Evolutionary conservation across 2,888 invertebrate genomes (phyloP), one percentile per base, ranked within the genome.

Genomic region (Nesidiocoris tenuis): DNA sequence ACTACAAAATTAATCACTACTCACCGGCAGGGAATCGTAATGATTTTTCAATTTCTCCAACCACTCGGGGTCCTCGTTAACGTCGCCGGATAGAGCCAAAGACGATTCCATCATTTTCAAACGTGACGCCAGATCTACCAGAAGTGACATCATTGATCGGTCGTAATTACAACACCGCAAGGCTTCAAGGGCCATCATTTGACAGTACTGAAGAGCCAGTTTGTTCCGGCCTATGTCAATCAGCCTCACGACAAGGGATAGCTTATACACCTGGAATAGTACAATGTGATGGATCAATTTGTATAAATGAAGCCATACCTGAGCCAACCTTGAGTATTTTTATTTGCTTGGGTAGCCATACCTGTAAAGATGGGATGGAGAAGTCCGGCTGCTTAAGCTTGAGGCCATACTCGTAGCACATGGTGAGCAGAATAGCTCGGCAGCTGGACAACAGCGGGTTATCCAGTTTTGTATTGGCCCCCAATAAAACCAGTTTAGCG

Each of bases 371-470:
- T 0, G 89, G 86, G 76, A 96, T 87, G 63, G 88, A 87, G 83
- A 90, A 93, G 72, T 88, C 87, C 21, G 89, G 88, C 82, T 91
- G 91, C 79, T 90, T 91, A 67, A 97, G 86, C 77, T 91, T 90
- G 79, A 92, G 88, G 2, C 96, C 96, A 83, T 95, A 98, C 84
- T 97, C 97, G 84, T 95, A 97, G 77, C 97, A 91, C 85, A 97
- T 96, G 0, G 97, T 97, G 85, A 96, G 92, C 86, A 96, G 93
- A 78, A 97, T 91, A 21, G 96, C 94, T 82, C 91, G 91, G 82
- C 91, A 91, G 72, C 88, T 89, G 57, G 92, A 91, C 83, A 94
- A 91, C 81, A 89, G 87, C 18, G 83, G 83, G 81, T 91, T 90
- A 1, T 87, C 82, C 81, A 87, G 85, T 76, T 88, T 87, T 79